Evolutionary conservation across 2,113 vertebrate genomes (phyloP).

Genomic region (Tympanuchus pallidicinctus): DNA sequence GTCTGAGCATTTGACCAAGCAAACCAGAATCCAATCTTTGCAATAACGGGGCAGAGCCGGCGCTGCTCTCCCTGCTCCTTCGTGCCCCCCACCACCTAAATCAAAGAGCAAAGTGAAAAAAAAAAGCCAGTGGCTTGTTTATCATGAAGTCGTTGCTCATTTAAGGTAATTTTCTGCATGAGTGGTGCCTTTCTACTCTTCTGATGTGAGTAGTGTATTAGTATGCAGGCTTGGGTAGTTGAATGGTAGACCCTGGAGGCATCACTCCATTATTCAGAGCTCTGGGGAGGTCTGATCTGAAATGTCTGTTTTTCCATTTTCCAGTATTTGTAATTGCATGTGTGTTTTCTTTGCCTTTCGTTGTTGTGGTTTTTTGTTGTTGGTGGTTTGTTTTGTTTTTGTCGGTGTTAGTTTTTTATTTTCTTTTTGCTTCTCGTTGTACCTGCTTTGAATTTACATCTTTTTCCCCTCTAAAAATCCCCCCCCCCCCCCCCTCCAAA

Average conservation of each 20-base stretch:
- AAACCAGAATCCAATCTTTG: neutral
- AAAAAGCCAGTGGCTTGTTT: neutral
- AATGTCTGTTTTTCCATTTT: constrained; percentile 33
- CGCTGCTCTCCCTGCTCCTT: neutral
- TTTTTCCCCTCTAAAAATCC: neutral
- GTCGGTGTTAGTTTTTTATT: neutral
- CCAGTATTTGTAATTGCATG: constrained; percentile 22
- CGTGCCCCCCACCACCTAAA: neutral
- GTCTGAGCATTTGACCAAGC: neutral
- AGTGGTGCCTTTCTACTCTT: constrained; percentile 48
- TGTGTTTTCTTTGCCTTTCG: constrained; percentile 1
- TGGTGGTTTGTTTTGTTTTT: neutral
- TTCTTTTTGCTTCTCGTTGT: neutral
- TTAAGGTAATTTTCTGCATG: constrained; percentile 67
- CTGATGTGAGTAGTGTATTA: constrained; percentile 22
- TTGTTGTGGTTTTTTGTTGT: neutral
- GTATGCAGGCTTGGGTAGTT: constrained; percentile 34
- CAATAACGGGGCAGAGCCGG: neutral
- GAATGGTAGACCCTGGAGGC: constrained; percentile 52
- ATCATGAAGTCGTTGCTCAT: constrained; percentile 53
- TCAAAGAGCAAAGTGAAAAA: neutral
- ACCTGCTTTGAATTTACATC: neutral
- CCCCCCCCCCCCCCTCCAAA: no score
- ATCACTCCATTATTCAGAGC: constrained; percentile 58
- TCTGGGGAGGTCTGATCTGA: constrained; percentile 45